These are phyloP conservation scores for Habropoda laboriosa DNA, from an alignment of 1,140 invertebrate species.

Conservation along the genomic window DNA sequence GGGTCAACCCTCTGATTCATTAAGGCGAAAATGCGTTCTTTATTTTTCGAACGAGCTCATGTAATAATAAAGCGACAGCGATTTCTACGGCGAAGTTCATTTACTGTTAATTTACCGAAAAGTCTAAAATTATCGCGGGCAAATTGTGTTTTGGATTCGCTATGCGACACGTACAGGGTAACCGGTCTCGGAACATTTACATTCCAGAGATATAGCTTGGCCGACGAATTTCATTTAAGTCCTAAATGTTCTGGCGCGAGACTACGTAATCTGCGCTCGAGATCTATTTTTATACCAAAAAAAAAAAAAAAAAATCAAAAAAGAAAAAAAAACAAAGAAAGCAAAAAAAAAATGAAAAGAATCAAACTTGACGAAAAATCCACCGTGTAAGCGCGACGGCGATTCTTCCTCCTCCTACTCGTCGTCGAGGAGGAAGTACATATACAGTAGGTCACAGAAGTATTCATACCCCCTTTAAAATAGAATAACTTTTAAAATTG, in stretches of 20 bases:
- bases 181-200: background rate
- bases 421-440: background rate
- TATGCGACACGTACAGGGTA: background rate
- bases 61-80: background rate
- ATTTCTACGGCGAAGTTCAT: no score
- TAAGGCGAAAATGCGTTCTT: background rate
- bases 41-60: background rate
- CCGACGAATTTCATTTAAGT: constrained; percentile 26
- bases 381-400: background rate
- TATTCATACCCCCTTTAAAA: no score
- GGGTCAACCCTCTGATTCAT: background rate
- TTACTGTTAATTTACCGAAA: background rate
- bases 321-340: constrained; percentile 3
- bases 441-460: no score
- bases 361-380: background rate
- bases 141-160: background rate
- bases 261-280: constrained; percentile 65
- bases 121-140: background rate
- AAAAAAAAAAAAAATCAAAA: background rate
- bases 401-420: constrained; percentile 12
- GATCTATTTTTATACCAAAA: constrained; percentile 78
- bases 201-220: background rate
- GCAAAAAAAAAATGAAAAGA: constrained; percentile 8
- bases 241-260: constrained; percentile 60
- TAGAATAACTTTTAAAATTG: no score